A percentile compares a stretch with the other conserved stretches of the same genome.
Evolutionary conservation across 2,888 invertebrate genomes (phyloP).

Genomic region (Ernsta delagoae): DNA sequence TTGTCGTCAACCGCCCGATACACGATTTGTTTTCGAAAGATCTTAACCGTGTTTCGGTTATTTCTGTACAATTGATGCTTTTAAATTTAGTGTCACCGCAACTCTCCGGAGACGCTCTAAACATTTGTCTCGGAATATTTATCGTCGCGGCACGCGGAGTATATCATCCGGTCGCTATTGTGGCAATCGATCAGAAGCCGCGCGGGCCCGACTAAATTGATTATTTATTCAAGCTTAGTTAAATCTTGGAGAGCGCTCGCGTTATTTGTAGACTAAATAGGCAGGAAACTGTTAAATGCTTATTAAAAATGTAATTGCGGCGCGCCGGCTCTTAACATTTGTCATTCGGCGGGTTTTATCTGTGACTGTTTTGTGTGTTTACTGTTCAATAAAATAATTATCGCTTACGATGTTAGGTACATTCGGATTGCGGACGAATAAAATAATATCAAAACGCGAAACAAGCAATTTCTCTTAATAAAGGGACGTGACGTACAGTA

Average conservation of each 20-base stretch:
- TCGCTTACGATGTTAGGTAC: slow-evolving; percentile 17
- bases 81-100: slow-evolving; percentile 84
- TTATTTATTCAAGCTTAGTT: slow-evolving; percentile 82
- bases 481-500: neutral
- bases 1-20: slow-evolving; percentile 82
- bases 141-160: slow-evolving; percentile 77
- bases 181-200: slow-evolving; percentile 82
- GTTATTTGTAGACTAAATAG: slow-evolving; percentile 76
- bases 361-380: slow-evolving; percentile 34
- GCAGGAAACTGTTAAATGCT: slow-evolving; percentile 72
- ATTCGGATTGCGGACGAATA: slow-evolving; percentile 14
- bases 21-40: slow-evolving; percentile 84
- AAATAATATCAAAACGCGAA: slow-evolving; percentile 11
- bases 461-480: slow-evolving; percentile 11
- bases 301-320: slow-evolving; percentile 62
- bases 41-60: slow-evolving; percentile 84
- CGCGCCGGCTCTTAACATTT: slow-evolving; percentile 51
- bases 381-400: slow-evolving; percentile 37
- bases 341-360: slow-evolving; percentile 46
- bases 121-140: slow-evolving; percentile 84
- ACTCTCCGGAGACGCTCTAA: slow-evolving; percentile 79
- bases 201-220: slow-evolving; percentile 74
- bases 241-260: slow-evolving; percentile 72
- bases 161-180: slow-evolving; percentile 82
- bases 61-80: slow-evolving; percentile 84